Conservation (phyloP, 30 jellyfish, hydroid and myxozoan species). For the Pseudorhiza aurosa region DNA sequence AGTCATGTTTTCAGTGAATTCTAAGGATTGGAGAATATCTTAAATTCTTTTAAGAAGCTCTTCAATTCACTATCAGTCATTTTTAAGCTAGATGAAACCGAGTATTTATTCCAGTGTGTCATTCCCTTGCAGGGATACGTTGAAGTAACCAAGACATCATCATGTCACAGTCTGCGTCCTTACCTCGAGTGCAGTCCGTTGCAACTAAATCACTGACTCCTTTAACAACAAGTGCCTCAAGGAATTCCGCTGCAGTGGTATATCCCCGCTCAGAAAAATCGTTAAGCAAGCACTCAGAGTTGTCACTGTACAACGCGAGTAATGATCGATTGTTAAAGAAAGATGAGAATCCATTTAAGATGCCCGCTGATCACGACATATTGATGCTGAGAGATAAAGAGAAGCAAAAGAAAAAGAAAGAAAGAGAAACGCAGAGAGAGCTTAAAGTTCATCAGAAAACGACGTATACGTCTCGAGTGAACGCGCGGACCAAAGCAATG, state of each 20-base stretch:
- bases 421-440: conserved; percentile 77
- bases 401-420: conserved; percentile 88
- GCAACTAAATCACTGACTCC: conserved; percentile 54
- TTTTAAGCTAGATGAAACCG: too few species aligned
- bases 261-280: conserved; percentile 69
- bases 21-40: too few species aligned
- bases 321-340: conserved; percentile 10
- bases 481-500: conserved; percentile 97
- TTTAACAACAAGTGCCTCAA: background rate
- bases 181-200: conserved; percentile 37
- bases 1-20: too few species aligned
- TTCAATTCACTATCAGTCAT: too few species aligned
- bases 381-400: conserved; percentile 90
- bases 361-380: conserved; percentile 92
- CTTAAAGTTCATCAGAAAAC: conserved; percentile 88
- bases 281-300: conserved; percentile 34
- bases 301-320: conserved; percentile 11
- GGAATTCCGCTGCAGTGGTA: conserved; percentile 46
- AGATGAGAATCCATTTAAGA: conserved; percentile 88
- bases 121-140: background rate
- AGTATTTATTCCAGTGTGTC: too few species aligned
- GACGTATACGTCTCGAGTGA: conserved; percentile 92
- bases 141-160: background rate
- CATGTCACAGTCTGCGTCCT: conserved; percentile 58
- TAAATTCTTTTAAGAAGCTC: too few species aligned